Percentiles rank a stretch among this genome's conserved stretches.
These are phyloP conservation scores for Sebastes taczanowskii DNA, from an alignment of 2,797 vertebrate genomes.

Conservation along the genomic window DNA sequence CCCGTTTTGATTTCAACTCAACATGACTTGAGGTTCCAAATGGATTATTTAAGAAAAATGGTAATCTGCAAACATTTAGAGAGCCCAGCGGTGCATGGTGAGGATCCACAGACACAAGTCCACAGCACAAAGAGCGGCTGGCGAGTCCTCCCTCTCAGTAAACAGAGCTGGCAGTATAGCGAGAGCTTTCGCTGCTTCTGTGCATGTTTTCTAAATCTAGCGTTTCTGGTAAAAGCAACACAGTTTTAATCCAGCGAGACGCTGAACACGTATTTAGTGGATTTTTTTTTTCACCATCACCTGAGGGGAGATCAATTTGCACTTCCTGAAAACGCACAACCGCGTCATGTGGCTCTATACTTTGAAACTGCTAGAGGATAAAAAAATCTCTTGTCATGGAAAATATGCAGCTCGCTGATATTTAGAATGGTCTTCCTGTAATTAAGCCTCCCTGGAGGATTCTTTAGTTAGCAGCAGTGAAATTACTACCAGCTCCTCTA, in stretches of 20 bases:
- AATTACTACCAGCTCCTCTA: slow-evolving; percentile 99
- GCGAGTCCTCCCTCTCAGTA: slow-evolving; percentile 61
- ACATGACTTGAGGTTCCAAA: slow-evolving; percentile 76
- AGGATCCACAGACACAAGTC: slow-evolving; percentile 63
- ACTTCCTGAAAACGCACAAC: slow-evolving; percentile 65
- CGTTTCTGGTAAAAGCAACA: slow-evolving; percentile 10
- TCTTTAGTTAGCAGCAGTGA: slow-evolving; percentile 98
- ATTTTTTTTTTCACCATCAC: slow-evolving; percentile 51
- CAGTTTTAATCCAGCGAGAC: slow-evolving; percentile 12
- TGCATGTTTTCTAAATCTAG: slow-evolving; percentile 29
- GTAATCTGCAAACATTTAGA: slow-evolving; percentile 91
- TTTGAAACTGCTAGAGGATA: slow-evolving; percentile 84
- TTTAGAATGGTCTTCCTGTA: slow-evolving; percentile 99
- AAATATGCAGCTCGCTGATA: slow-evolving; percentile 97
- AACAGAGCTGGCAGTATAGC: slow-evolving; percentile 56
- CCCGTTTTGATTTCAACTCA: slow-evolving; percentile 73
- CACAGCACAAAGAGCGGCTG: slow-evolving; percentile 44
- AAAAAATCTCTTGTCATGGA: slow-evolving; percentile 95
- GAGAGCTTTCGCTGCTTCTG: slow-evolving; percentile 29
- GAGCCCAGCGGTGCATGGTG: slow-evolving; percentile 73
- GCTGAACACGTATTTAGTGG: slow-evolving; percentile 35
- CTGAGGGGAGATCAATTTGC: slow-evolving; percentile 73
- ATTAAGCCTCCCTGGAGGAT: slow-evolving; percentile 99
- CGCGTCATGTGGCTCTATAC: slow-evolving; percentile 54
- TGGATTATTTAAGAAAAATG: slow-evolving; percentile 82